Evolutionary conservation across 2,797 vertebrate genomes (phyloP), one percentile per base, ranked within the genome.

Genomic region (Tolypeutes matacus): DNA sequence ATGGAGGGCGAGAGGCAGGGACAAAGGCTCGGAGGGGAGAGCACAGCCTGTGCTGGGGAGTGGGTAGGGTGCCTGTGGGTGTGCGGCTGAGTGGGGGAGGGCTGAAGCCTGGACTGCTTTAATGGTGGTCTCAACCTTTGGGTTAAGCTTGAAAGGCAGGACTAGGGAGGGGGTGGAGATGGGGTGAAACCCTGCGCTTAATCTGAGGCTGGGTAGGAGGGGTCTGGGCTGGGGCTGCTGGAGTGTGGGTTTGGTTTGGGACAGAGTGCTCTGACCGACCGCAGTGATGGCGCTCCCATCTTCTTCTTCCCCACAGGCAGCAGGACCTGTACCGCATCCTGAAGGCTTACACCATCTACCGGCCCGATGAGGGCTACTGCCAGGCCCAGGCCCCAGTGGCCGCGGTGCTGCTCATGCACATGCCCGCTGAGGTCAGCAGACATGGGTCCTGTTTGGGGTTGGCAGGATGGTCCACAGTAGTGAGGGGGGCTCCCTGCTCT

Each of bases 301-400:
- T 75, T 88, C 76, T 65, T 81, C 9, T 2, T 80, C 56, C 42
- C 89, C 84, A 34, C 98, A 99, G 99, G 92, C 99, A 99, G 97
- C 99, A 99, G 97, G 99, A 99, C 97, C 98, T 99, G 86, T 99
- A 98, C 97, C 98, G 99, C 10, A 99, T 99, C 93, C 98, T 99
- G 96, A 99, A 99, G 97, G 99, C 99, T 46, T 99, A 99, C 97
- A 99, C 99, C 0, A 96, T 99, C 86, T 99, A 99, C 97, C 98
- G 99, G 83, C 99, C 99, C 0, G 99, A 99, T 0, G 99, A 99
- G 96, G 99, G 99, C 21, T 99, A 99, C 97, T 99, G 99, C 98
- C 99, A 99, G 98, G 99, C 99, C 5, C 99, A 99, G 98, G 99
- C 99, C 46, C 99, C 99, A 0, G 99, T 99, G 96, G 99, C 99